Evolutionary conservation across 2,113 vertebrate species (phyloP).

Genomic region (Genyomyrus donnyi): DNA sequence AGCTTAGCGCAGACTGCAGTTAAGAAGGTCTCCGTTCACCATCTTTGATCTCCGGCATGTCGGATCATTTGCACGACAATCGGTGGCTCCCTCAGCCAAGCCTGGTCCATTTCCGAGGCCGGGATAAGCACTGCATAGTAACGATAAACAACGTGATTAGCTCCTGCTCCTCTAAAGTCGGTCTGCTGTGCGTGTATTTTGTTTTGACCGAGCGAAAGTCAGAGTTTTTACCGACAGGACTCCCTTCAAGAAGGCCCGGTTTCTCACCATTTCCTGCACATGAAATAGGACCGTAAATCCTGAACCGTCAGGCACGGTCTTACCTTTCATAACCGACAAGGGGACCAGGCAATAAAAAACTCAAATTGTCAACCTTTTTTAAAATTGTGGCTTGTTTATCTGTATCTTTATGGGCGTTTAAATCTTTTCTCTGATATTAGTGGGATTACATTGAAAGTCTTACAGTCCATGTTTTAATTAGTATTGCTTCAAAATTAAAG

Average conservation of each 20-base stretch:
- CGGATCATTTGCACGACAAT: not conserved
- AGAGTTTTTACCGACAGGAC: not conserved
- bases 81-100: not conserved
- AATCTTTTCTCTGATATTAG: conserved; percentile 51
- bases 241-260: not conserved
- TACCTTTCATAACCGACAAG: not conserved
- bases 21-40: not conserved
- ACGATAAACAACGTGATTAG: not conserved
- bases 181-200: not conserved
- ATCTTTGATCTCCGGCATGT: not conserved
- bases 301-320: not conserved
- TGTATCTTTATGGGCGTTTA: conserved; percentile 62
- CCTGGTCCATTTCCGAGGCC: not conserved
- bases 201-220: not conserved
- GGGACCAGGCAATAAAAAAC: not conserved
- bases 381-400: conserved; percentile 60
- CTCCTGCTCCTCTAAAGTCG: not conserved
- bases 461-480: conserved; percentile 58
- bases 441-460: conserved; percentile 54
- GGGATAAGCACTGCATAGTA: not conserved
- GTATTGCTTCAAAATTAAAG: conserved; percentile 63
- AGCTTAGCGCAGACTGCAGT: not conserved
- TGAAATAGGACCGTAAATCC: not conserved
- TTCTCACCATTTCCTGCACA: not conserved
- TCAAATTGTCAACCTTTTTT: conserved; percentile 14